These are phyloP conservation scores for Lottia scabra DNA, from an alignment of 2,888 invertebrate genomes.

Conservation along the genomic window DNA sequence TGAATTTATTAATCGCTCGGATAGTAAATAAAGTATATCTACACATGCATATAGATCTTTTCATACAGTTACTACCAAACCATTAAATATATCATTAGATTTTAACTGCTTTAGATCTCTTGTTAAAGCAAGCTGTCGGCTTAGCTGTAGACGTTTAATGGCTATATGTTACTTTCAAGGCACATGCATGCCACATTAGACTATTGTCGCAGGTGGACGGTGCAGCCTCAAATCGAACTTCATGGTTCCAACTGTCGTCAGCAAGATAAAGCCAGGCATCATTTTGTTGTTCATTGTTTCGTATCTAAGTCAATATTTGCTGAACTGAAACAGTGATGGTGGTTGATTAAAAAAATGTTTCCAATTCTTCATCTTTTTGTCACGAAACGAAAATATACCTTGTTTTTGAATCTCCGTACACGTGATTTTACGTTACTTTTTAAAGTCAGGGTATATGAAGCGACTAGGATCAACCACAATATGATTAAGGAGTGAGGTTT, in stretches of 20 bases:
- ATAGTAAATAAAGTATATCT: too few relatives aligned
- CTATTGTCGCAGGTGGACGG: too few relatives aligned
- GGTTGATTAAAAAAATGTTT: neutral
- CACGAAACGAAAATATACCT: neutral
- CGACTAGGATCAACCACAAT: neutral
- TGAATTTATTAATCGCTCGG: too few relatives aligned
- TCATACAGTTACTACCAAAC: too few relatives aligned
- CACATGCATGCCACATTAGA: too few relatives aligned
- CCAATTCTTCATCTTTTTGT: neutral
- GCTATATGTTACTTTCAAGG: too few relatives aligned
- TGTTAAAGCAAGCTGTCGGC: too few relatives aligned
- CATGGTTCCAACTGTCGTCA: neutral
- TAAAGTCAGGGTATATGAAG: neutral
- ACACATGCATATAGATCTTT: too few relatives aligned
- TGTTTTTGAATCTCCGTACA: neutral
- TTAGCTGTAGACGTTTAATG: too few relatives aligned
- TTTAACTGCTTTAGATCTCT: too few relatives aligned
- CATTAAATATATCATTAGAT: too few relatives aligned
- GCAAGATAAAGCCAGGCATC: neutral
- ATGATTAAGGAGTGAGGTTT: neutral
- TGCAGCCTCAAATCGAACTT: neutral
- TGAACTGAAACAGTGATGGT: neutral
- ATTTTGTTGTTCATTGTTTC: slow-evolving; percentile 2
- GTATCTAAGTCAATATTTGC: neutral
- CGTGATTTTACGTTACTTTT: neutral